Percentiles rank a stretch among this genome's conserved stretches.
Evolutionary conservation across 2,888 invertebrate genomes (phyloP).

Genomic region (Salpingus planirostris): DNA sequence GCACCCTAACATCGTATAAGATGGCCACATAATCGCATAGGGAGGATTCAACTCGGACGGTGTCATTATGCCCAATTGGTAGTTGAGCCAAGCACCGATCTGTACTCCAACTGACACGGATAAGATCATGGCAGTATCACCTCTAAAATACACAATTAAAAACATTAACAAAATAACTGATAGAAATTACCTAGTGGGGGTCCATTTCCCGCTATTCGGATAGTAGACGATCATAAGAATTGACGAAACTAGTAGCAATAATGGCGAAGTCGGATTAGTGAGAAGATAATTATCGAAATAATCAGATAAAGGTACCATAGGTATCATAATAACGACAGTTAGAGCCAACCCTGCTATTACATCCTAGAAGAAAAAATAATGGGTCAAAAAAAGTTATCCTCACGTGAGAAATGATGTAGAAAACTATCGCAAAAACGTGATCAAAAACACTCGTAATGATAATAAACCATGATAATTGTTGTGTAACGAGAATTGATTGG

Average conservation of each 20-base stretch:
- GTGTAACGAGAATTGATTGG: too few species aligned
- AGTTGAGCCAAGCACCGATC: slow-evolving; percentile 77
- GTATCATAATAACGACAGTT: slow-evolving; percentile 57
- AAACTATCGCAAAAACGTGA: too few species aligned
- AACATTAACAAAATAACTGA: slow-evolving; percentile 21
- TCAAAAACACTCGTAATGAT: too few species aligned
- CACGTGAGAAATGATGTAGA: too few species aligned
- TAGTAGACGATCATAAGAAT: slow-evolving; percentile 66
- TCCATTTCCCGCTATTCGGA: slow-evolving; percentile 79
- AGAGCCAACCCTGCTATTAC: slow-evolving; percentile 69
- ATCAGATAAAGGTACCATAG: slow-evolving; percentile 69
- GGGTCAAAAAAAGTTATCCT: too few species aligned
- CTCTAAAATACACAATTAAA: slow-evolving; percentile 48
- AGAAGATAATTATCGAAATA: slow-evolving; percentile 62
- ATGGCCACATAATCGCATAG: slow-evolving; percentile 72
- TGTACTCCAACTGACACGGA: slow-evolving; percentile 73
- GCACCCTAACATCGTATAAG: slow-evolving; percentile 59
- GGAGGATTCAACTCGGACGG: slow-evolving; percentile 51
- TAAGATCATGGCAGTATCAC: slow-evolving; percentile 82
- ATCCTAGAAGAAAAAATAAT: slow-evolving; percentile 66
- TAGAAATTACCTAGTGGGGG: slow-evolving; percentile 64
- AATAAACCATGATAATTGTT: too few species aligned
- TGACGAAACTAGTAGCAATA: slow-evolving; percentile 54
- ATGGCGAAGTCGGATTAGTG: slow-evolving; percentile 56
- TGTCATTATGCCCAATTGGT: slow-evolving; percentile 64